phyloP scores from a whole-genome alignment of 2,888 invertebrate genomes.

The Ptilodon capucinus region DNA sequence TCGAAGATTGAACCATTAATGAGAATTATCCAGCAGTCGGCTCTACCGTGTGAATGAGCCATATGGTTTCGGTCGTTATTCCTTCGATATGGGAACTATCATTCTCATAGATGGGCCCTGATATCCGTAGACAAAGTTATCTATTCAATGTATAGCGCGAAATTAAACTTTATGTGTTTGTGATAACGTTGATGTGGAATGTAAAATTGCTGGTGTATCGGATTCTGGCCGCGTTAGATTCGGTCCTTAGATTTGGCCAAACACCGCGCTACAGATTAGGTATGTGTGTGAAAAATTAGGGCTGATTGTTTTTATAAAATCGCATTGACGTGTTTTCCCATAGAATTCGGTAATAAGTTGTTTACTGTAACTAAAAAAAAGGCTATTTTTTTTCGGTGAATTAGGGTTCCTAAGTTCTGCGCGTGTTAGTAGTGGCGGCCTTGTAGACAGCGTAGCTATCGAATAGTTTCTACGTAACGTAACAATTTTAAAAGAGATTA shows the following conservation, averaged over 20 bases:
- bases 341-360: not conserved
- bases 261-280: slow-evolving; percentile 65
- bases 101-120: slow-evolving; percentile 56
- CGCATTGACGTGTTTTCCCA: slow-evolving; percentile 25
- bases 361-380: too few relatives aligned
- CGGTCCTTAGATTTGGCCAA: slow-evolving; percentile 61
- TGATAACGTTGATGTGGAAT: slow-evolving; percentile 8
- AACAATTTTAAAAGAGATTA: too few relatives aligned
- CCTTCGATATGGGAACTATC: slow-evolving; percentile 75
- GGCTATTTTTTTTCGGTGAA: too few relatives aligned
- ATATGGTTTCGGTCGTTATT: slow-evolving; percentile 70
- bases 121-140: slow-evolving; percentile 38
- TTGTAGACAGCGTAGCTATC: too few relatives aligned
- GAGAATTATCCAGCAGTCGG: too few relatives aligned
- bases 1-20: too few relatives aligned
- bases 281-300: slow-evolving; percentile 62
- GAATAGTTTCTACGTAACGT: too few relatives aligned
- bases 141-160: slow-evolving; percentile 15
- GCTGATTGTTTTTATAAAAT: slow-evolving; percentile 49
- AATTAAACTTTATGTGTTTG: slow-evolving; percentile 24
- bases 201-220: slow-evolving; percentile 12
- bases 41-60: too few relatives aligned
- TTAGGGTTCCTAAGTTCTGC: too few relatives aligned
- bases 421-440: too few relatives aligned
- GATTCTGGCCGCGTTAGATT: slow-evolving; percentile 36